phyloP scores from a whole-genome alignment of 2,113 vertebrate genomes.

The Eolophus roseicapilla region DNA sequence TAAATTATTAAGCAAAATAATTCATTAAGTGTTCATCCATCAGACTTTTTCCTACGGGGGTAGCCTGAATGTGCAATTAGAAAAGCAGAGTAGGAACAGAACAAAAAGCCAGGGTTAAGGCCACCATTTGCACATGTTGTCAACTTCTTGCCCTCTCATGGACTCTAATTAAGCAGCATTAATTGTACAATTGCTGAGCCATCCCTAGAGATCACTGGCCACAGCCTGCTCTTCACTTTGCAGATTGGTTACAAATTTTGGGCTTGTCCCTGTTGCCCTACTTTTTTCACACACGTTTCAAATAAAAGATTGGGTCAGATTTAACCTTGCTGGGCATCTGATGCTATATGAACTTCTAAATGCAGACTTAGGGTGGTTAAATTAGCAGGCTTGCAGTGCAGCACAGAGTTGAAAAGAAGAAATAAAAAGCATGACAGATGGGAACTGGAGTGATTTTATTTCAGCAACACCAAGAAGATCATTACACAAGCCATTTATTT shows the following conservation, averaged over 20 bases:
- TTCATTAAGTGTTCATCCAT: background rate
- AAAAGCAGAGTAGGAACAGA: background rate
- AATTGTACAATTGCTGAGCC: background rate
- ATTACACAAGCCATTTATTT: slow-evolving; percentile 53
- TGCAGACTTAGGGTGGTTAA: background rate
- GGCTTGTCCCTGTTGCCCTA: background rate
- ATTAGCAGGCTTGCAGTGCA: background rate
- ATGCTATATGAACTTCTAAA: background rate
- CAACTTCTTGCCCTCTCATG: background rate
- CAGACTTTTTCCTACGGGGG: background rate
- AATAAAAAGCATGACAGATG: slow-evolving; percentile 24
- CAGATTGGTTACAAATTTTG: background rate
- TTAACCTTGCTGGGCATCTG: background rate
- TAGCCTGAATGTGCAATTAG: background rate
- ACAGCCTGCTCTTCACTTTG: background rate
- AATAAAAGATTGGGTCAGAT: background rate
- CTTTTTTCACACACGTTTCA: background rate
- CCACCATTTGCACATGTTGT: background rate
- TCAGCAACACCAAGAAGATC: background rate
- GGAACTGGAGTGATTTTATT: slow-evolving; percentile 9
- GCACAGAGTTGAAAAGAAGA: background rate
- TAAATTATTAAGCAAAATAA: background rate
- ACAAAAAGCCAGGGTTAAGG: background rate
- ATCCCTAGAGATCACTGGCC: background rate
- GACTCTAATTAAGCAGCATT: background rate